phyloP scores from a whole-genome alignment of 1,140 invertebrate genomes.

The Charaxes varanes region DNA sequence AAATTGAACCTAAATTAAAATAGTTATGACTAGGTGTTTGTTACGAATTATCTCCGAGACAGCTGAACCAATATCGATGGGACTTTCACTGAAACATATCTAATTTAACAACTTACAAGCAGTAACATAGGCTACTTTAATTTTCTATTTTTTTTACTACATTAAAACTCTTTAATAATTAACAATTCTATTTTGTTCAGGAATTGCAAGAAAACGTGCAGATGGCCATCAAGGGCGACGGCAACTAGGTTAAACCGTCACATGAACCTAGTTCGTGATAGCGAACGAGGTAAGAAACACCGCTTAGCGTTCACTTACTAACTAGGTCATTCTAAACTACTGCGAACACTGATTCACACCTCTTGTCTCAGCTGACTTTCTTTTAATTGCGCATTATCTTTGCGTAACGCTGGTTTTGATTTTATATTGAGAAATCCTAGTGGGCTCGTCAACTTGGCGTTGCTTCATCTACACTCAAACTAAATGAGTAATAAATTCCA shows the following conservation, averaged over 20 bases:
- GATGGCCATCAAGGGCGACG: constrained; percentile 37
- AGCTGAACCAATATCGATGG: no score
- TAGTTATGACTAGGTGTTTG: no score
- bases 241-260: constrained; percentile 51
- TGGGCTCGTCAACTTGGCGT: no score
- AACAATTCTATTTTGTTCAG: constrained; percentile 23
- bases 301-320: constrained; percentile 32
- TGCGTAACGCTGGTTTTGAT: constrained; percentile 10
- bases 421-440: constrained; percentile 7
- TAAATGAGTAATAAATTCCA: no score
- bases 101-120: no score
- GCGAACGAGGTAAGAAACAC: constrained; percentile 54
- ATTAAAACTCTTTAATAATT: background rate
- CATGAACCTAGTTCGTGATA: constrained; percentile 47
- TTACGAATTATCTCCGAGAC: no score
- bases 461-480: no score
- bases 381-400: constrained; percentile 20
- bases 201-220: constrained; percentile 24
- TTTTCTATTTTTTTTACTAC: no score
- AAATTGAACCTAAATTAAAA: no score
- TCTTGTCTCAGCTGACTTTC: constrained; percentile 39
- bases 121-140: no score
- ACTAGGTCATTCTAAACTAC: constrained; percentile 36
- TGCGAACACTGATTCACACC: constrained; percentile 39
- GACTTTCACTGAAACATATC: no score